Percentiles rank a stretch among this genome's conserved stretches.
Evolutionary conservation across 2,797 vertebrate species (phyloP).

Genomic region (Myotis daubentonii): DNA sequence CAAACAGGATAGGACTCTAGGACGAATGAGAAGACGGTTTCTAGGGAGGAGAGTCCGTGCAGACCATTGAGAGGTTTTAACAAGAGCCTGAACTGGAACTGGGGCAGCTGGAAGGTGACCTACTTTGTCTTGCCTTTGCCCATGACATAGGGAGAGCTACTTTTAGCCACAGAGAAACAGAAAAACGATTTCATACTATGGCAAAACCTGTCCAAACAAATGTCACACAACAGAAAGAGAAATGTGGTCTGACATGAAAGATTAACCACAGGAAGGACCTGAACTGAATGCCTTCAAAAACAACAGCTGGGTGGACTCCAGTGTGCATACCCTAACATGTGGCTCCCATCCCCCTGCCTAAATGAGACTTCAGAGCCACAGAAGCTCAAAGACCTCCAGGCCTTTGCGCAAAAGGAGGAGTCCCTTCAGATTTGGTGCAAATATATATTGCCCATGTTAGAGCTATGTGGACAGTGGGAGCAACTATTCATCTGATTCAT

Average conservation of each 20-base stretch:
- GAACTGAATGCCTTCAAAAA: neutral
- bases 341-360: neutral
- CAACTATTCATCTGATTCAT: neutral
- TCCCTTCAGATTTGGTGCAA: neutral
- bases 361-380: neutral
- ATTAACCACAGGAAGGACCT: neutral
- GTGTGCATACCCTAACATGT: rapidly evolving
- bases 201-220: neutral
- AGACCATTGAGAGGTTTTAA: neutral
- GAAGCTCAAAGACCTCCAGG: neutral
- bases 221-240: neutral
- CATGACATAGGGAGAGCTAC: neutral
- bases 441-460: rapidly evolving
- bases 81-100: neutral
- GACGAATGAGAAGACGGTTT: neutral
- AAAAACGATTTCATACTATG: neutral
- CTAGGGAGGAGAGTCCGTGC: neutral
- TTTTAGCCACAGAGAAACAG: neutral
- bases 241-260: neutral
- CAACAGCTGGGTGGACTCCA: neutral
- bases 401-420: neutral
- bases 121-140: neutral
- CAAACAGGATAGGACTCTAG: neutral
- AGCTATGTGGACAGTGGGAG: neutral
- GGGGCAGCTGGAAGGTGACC: neutral